A percentile compares a stretch with the other conserved stretches of the same genome.
Conservation (phyloP, 2,888 invertebrate genomes). For the Stenurella melanura region DNA sequence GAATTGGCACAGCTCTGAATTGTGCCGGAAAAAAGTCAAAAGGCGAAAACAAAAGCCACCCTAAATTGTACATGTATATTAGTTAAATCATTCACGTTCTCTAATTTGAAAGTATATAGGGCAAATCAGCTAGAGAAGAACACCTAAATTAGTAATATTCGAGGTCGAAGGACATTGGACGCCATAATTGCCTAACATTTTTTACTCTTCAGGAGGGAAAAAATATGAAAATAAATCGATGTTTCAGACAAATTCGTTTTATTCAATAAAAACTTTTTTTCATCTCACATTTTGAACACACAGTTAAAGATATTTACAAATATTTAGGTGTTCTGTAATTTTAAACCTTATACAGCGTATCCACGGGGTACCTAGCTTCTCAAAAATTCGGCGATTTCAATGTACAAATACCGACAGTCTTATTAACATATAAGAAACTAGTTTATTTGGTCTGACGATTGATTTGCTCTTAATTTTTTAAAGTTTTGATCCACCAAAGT, state of each 20-base stretch:
- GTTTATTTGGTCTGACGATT: conserved; percentile 9
- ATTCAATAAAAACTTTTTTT: conserved; percentile 42
- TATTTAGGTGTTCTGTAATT: conserved; percentile 44
- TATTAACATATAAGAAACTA: conserved; percentile 9
- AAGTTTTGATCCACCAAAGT: conserved; percentile 19
- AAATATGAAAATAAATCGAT: conserved; percentile 43
- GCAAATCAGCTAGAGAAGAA: conserved; percentile 29
- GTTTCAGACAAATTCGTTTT: conserved; percentile 44
- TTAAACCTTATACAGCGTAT: conserved; percentile 33
- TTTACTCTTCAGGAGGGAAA: conserved; percentile 9
- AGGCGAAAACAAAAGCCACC: too few relatives aligned
- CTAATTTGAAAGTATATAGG: conserved; percentile 2
- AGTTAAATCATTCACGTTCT: not conserved
- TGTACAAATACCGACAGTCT: conserved; percentile 15
- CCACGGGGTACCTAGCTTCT: not conserved
- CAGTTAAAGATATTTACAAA: conserved; percentile 43
- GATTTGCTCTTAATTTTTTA: not conserved
- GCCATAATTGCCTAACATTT: conserved; percentile 18
- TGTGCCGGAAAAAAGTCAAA: too few relatives aligned
- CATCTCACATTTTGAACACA: conserved; percentile 44
- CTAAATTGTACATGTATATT: too few relatives aligned
- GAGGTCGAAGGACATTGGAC: conserved; percentile 24
- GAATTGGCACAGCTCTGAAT: too few relatives aligned
- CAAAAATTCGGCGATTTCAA: conserved; percentile 38
- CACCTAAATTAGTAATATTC: conserved; percentile 35